These are phyloP conservation scores for Argynnis bischoffii DNA, from an alignment of 2,888 invertebrate species.

Conservation along the genomic window DNA sequence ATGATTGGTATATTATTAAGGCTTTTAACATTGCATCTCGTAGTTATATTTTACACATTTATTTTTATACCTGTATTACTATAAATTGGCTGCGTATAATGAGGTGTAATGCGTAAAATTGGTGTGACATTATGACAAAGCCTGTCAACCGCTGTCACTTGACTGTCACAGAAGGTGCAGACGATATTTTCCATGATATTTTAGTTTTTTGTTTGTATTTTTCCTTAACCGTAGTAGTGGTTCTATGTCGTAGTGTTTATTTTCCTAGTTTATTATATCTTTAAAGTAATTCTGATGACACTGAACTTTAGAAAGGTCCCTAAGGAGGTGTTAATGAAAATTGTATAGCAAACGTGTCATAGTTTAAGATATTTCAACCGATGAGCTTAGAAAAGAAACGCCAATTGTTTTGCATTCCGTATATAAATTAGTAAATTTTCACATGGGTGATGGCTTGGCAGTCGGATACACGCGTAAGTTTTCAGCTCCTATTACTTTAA, in stretches of 20 bases:
- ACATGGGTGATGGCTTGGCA: conserved; percentile 83
- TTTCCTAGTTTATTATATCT: conserved; percentile 55
- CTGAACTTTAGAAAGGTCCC: conserved; percentile 53
- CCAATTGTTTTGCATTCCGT: conserved; percentile 70
- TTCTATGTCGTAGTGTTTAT: conserved; percentile 66
- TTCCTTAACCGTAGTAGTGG: conserved; percentile 63
- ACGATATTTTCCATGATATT: conserved; percentile 68
- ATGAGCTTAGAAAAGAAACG: conserved; percentile 71
- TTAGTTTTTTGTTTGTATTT: conserved; percentile 77
- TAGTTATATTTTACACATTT: no score
- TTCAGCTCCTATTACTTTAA: conserved; percentile 15
- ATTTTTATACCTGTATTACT: neutral
- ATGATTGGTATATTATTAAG: no score
- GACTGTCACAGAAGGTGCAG: conserved; percentile 50
- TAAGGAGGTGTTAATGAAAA: conserved; percentile 57
- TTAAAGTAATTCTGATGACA: conserved; percentile 59
- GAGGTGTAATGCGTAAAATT: conserved; percentile 64
- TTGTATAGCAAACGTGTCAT: conserved; percentile 74
- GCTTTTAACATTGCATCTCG: no score
- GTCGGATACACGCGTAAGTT: conserved; percentile 79
- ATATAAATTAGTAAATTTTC: conserved; percentile 73
- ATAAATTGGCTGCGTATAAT: conserved; percentile 44
- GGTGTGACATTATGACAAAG: conserved; percentile 46
- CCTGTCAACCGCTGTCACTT: conserved; percentile 53
- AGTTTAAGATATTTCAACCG: conserved; percentile 70